Evolutionary conservation across 2,113 vertebrate genomes (phyloP), one percentile per base, ranked within the genome.

Genomic region (Turnix velox): DNA sequence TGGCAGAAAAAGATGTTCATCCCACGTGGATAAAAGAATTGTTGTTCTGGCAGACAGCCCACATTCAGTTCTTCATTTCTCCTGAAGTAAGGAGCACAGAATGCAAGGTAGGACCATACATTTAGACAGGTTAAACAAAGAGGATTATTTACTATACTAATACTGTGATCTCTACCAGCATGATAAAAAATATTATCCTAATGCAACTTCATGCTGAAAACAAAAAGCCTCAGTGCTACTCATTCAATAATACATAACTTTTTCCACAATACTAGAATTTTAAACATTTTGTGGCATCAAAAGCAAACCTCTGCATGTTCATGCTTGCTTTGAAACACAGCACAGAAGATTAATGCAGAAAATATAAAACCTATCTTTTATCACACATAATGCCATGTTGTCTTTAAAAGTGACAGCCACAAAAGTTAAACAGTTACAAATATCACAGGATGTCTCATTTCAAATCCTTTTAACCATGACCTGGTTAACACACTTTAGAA

Each of bases 31-130:
- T 58, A 87, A 16, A 87, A 33, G 24, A 88, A 84, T 67, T 62
- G 72, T 52, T 91, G 46, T n/a, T 43, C 73, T 92, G 91, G 89
- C 87, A 96, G 71, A 43, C 76, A 89, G 84, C 67, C 81, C 72
- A 77, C 68, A 80, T 40, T 8, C 80, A 65, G 18, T 42, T 72
- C 90, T 72, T 84, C 66, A 37, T 59, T 75, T 3, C 51, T 88
- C 43, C 69, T 77, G 31, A 67, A 68, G 37, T 31, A 82, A 87
- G 61, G 22, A 74, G 52, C 63, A 78, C 63, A 58, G 74, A 14
- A 62, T 10, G 40, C n/a, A 84, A 63, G 46, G 20, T 40, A 65
- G n/a, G 12, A 62, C 20, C 40, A 30, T 0, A 8, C 58, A 74
- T 55, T 65, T 43, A 75, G 67, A 30, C 63, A 85, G 10, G 30